These are phyloP conservation scores for Ichneumoninae sp. DNA, from an alignment of 2,888 invertebrate species.

Conservation along the genomic window DNA sequence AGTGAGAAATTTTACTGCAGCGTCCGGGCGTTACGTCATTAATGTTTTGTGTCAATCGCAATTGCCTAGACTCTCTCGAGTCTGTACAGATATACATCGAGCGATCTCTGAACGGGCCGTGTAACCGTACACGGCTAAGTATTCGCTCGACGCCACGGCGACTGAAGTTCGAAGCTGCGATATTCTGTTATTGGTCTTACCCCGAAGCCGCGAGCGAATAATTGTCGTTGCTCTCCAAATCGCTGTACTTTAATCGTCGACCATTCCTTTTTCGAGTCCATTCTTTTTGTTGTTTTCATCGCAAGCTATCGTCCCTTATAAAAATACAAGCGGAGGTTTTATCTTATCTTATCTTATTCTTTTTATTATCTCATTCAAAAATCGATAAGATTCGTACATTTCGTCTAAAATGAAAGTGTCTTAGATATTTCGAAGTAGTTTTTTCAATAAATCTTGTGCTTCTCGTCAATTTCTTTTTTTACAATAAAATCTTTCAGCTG, in stretches of 20 bases:
- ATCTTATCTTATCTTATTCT: too few species aligned
- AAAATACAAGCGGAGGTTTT: too few species aligned
- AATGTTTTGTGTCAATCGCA: slow-evolving; percentile 68
- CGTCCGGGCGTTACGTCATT: slow-evolving; percentile 68
- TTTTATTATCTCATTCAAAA: too few species aligned
- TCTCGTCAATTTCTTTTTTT: too few species aligned
- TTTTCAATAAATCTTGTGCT: too few species aligned
- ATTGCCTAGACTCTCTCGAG: slow-evolving; percentile 56
- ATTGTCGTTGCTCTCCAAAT: slow-evolving; percentile 11
- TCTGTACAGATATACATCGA: slow-evolving; percentile 13
- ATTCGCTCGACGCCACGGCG: slow-evolving; percentile 1
- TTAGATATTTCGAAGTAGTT: too few species aligned
- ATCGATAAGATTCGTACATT: too few species aligned
- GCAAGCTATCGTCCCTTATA: too few species aligned
- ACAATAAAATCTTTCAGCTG: too few species aligned
- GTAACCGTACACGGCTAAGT: slow-evolving; percentile 16
- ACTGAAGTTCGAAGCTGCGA: not conserved
- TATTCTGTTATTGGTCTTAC: not conserved
- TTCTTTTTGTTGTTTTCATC: not conserved
- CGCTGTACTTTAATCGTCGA: not conserved
- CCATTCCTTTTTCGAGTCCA: not conserved
- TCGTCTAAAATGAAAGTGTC: too few species aligned
- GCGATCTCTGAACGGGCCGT: not conserved
- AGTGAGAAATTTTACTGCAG: slow-evolving; percentile 47
- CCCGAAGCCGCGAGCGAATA: not conserved